Base-by-base conservation (phyloP, 2,113 vertebrate species). In the Stigmatopora argus region DNA sequence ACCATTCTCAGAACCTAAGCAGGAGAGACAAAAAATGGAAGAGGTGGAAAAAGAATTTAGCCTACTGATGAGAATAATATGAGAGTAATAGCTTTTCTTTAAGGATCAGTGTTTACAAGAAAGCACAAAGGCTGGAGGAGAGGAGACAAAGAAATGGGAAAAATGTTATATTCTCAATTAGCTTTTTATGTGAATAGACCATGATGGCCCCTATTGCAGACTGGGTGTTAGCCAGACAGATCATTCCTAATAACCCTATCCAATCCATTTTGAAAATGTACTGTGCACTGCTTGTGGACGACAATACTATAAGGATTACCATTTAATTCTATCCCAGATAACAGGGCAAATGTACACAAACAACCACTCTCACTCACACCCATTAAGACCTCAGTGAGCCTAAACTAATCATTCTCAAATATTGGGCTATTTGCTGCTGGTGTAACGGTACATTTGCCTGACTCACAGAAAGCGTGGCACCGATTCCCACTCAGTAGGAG, bases 231-330 rank as follows among this genome's bases (percentile, higher is more conserved):
- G 70, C 53, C 70, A 55, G 67, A 80, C 74, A 78, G 79, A 78
- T 72, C 60, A 70, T 57, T 61, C 48, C 52, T 73, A 76, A 78
- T 78, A 66, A 67, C 66, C 69, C 76, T 31, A 75, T 83, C 69
- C 78, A 82, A 85, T 83, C 79, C 71, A 66, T 83, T 85, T 81
- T 74, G 61, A 73, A 78, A 77, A 63, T 75, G 65, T 65, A 64
- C 45, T 55, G 53, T 64, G 69, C 46, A 65, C 46, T 62, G 65
- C 74, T 61, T 63, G 55, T 59, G 35, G 57, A 72, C 66, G 5
- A 31, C 67, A 83, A 82, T 64, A 72, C 65, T 63, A 65, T 51
- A 34, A 69, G 70, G 81, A 83, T 80, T 82, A 83, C 78, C 75
- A 65, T 34, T 9, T 57, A 19, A 53, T 26, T 34, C 4, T 56